A percentile compares a stretch with the other conserved stretches of the same genome.
Conservation (phyloP, 1,140 invertebrate genomes). For the Drosophila repletoides region DNA sequence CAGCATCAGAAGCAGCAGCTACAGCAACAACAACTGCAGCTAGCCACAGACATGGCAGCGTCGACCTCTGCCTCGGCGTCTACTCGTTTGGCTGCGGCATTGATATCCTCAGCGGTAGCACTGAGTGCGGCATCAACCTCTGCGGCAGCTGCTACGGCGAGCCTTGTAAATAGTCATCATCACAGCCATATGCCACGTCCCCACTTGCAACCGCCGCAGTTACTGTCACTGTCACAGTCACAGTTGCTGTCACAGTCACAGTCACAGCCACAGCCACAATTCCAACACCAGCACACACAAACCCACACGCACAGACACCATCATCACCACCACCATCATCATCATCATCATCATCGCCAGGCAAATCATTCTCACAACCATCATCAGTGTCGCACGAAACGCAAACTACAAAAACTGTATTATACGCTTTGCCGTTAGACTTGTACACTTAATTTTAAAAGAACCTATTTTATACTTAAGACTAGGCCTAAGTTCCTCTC, state of each 20-base stretch:
- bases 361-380: slow-evolving; percentile 59
- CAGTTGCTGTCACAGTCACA: slow-evolving; percentile 30
- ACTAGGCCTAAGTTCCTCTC: slow-evolving; percentile 34
- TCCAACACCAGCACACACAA: slow-evolving; percentile 56
- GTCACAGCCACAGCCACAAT: slow-evolving; percentile 15
- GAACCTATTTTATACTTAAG: slow-evolving; percentile 55
- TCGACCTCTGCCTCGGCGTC: slow-evolving; percentile 42
- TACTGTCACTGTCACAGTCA: slow-evolving; percentile 12
- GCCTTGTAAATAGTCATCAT: slow-evolving; percentile 80
- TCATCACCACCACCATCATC: slow-evolving; percentile 55
- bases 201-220: slow-evolving; percentile 13
- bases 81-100: slow-evolving; percentile 60
- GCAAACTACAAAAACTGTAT: slow-evolving; percentile 81
- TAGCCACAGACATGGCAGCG: slow-evolving; percentile 39
- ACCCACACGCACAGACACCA: slow-evolving; percentile 71
- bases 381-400: slow-evolving; percentile 78
- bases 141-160: slow-evolving; percentile 41
- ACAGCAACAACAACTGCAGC: slow-evolving; percentile 46
- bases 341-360: slow-evolving; percentile 47
- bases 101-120: slow-evolving; percentile 68
- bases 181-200: slow-evolving; percentile 61
- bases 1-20: slow-evolving; percentile 56
- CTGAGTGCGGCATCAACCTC: slow-evolving; percentile 59
- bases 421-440: slow-evolving; percentile 81
- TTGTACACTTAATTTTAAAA: slow-evolving; percentile 50